Evolutionary conservation across 2,797 vertebrate species (phyloP).

Genomic region (Lates japonicus): DNA sequence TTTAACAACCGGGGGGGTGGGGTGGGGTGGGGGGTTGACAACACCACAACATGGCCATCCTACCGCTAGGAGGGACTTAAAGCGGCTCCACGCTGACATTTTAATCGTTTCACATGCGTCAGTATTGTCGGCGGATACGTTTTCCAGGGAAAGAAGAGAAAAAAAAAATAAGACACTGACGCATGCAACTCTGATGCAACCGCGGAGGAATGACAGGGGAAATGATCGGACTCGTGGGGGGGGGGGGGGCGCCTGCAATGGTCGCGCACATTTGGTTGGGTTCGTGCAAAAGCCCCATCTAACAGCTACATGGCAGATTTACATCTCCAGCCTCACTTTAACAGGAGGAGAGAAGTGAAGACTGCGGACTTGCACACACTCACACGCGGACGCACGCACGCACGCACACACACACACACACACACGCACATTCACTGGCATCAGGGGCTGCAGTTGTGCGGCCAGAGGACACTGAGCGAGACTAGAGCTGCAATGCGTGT

Average conservation of each 20-base stretch:
- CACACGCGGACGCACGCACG: too few relatives aligned
- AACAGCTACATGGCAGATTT: slow-evolving; percentile 50
- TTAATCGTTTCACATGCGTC: slow-evolving; percentile 64
- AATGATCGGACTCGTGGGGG: slow-evolving; percentile 6
- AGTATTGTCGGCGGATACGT: slow-evolving; percentile 54
- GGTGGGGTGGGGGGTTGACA: too few relatives aligned
- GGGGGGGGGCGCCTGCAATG: slow-evolving; percentile 39
- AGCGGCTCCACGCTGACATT: slow-evolving; percentile 64
- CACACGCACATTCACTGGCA: slow-evolving; percentile 26
- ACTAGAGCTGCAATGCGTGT: slow-evolving; percentile 84
- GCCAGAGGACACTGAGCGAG: slow-evolving; percentile 64
- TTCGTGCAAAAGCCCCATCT: slow-evolving; percentile 13
- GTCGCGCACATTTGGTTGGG: slow-evolving; percentile 36
- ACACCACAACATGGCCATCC: slow-evolving; percentile 43
- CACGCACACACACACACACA: slow-evolving; percentile 15
- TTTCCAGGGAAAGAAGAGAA: slow-evolving; percentile 33
- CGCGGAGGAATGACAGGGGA: slow-evolving; percentile 42
- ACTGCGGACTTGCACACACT: slow-evolving; percentile 64
- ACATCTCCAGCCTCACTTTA: slow-evolving; percentile 42
- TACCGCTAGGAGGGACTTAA: slow-evolving; percentile 55
- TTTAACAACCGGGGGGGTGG: slow-evolving; percentile 34
- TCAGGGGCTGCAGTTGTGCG: slow-evolving; percentile 67
- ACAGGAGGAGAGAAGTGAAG: slow-evolving; percentile 51
- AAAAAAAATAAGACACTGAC: slow-evolving; percentile 45
- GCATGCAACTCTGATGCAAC: slow-evolving; percentile 74